Conservation (phyloP, 1,140 invertebrate species). For the Musca vetustissima region DNA sequence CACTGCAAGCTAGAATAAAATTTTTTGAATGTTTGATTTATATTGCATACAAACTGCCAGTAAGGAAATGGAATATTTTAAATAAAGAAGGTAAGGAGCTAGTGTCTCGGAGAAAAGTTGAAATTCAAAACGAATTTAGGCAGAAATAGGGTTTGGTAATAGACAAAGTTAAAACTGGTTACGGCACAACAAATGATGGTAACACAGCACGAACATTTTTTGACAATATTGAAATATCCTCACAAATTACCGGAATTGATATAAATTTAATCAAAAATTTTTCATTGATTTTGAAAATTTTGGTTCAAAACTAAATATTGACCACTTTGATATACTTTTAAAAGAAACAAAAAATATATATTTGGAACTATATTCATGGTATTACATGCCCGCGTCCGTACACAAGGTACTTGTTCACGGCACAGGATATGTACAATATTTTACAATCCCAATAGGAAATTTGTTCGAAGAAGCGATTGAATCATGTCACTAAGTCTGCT, state of each 20-base stretch:
- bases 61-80: neutral
- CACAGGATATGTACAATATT: neutral
- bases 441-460: neutral
- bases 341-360: neutral
- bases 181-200: neutral
- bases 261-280: neutral
- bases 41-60: neutral
- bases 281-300: neutral
- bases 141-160: neutral
- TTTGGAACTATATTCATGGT: neutral
- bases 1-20: neutral
- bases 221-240: neutral
- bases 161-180: neutral
- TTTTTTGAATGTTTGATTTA: neutral
- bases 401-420: neutral
- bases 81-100: neutral
- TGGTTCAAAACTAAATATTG: too few relatives aligned
- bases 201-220: neutral
- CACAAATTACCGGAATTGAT: neutral
- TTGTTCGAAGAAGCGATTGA: neutral
- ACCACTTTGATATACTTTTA: neutral
- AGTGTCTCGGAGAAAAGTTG: neutral
- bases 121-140: neutral
- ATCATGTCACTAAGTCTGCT: too few relatives aligned
- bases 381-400: neutral